Evolutionary conservation across 1,140 invertebrate species (phyloP), one percentile per base, ranked within the genome.

Genomic region (Nasonia longicornis): DNA sequence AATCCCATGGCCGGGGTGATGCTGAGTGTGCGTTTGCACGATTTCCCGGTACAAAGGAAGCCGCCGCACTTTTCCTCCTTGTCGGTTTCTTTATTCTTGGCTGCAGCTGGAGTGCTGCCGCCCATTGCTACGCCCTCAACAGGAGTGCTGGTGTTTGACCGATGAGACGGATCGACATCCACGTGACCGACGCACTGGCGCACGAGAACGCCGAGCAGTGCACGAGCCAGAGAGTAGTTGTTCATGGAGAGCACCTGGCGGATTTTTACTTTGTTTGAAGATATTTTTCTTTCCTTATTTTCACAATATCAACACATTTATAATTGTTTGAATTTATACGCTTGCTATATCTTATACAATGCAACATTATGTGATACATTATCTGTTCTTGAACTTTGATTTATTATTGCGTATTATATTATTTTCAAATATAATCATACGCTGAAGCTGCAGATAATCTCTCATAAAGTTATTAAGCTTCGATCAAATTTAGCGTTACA

Each of bases 191-290:
- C 81, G 35, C 87, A 87, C 80, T 86, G 82, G 38, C 82, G 83
- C 8, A 89, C 71, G 12, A 89, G 82, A 10, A 83, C 85, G 2
- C 84, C 83, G 6, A 92, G 71, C 22, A 92, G 80, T 22, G 90
- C 83, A 79, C 86, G 86, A 1, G 89, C 83, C 7, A 92, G 85
- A 64, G 90, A 89, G 83, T 93, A 94, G 83, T 94, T 90, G 14
- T 93, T 91, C 94, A 95, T 95, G 79, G 93, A 90, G 29, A 95
- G 85, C 8, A 95, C 92, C 93, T 94, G 38, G 0, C 8, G 8
- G 14, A 67, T 29, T 67, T 67, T 29, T 3, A 67, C 14, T 11
- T 58, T 48, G 11, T n/a, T n/a, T 10, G 58, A 63, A 63, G n/a
- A 67, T 26, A 26, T n/a, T 67, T 29, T 67, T 29, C 8, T 67